Percentiles rank a stretch among this genome's conserved stretches.
phyloP scores from a whole-genome alignment of 2,888 invertebrate species.

The Leptopilina drosophilae region DNA sequence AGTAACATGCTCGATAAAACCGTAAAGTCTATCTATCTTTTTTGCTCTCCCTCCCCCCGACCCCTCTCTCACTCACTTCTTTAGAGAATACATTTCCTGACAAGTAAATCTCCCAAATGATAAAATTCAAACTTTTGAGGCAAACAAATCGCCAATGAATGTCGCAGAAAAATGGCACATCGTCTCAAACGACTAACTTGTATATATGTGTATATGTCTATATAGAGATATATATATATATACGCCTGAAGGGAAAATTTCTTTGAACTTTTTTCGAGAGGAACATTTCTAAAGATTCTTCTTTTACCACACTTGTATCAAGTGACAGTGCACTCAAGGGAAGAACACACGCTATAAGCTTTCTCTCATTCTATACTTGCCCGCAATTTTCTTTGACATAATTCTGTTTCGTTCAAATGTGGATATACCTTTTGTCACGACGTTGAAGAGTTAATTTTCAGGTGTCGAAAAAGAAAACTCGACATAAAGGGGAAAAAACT shows the following conservation, averaged over 20 bases:
- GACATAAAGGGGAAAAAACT: not conserved
- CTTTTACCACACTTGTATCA: conserved; percentile 15
- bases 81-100: conserved; percentile 5
- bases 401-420: conserved; percentile 11
- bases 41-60: no score
- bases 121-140: conserved; percentile 9
- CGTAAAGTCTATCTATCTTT: not conserved
- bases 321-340: conserved; percentile 6
- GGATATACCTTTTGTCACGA: not conserved
- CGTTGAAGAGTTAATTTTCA: conserved; percentile 1
- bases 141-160: conserved; percentile 15
- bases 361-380: conserved; percentile 2
- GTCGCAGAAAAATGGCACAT: conserved; percentile 3
- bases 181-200: not conserved
- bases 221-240: no score
- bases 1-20: not conserved
- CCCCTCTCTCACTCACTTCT: not conserved
- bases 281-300: conserved; percentile 9
- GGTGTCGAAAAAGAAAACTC: not conserved
- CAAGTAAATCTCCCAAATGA: not conserved
- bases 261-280: conserved; percentile 16
- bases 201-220: no score
- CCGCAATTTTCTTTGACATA: conserved; percentile 14
- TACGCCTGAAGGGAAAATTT: conserved; percentile 3
- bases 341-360: conserved; percentile 12